Evolutionary conservation across 2,888 invertebrate species (phyloP).

Genomic region (Cephus runcator): DNA sequence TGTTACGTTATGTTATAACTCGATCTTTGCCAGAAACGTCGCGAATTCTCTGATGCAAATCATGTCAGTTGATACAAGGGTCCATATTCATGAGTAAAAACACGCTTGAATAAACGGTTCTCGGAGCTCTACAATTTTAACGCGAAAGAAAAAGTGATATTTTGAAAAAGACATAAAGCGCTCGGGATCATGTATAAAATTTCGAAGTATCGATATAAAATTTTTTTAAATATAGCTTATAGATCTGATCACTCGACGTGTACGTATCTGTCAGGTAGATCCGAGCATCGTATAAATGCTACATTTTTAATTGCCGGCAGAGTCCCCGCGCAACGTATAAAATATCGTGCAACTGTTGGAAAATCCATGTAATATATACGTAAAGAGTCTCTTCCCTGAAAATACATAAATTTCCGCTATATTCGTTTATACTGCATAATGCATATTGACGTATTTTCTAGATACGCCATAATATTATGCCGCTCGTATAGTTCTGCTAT

Average conservation of each 20-base stretch:
- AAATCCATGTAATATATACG: not conserved
- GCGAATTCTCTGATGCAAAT: not conserved
- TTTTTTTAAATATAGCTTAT: not conserved
- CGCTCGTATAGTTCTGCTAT: not conserved
- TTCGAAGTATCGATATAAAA: not conserved
- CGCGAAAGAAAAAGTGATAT: not conserved
- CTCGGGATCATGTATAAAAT: not conserved
- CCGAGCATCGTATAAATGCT: not conserved
- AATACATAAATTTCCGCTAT: not conserved
- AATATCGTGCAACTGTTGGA: not conserved
- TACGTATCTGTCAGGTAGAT: not conserved
- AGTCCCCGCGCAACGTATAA: not conserved
- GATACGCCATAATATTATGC: not conserved
- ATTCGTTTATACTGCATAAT: not conserved
- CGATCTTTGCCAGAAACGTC: not conserved
- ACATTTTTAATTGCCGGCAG: not conserved
- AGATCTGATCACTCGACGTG: not conserved
- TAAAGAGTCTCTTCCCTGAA: not conserved
- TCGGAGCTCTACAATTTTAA: not conserved
- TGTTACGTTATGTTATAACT: not conserved
- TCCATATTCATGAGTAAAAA: conserved; percentile 2
- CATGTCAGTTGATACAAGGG: conserved; percentile 1
- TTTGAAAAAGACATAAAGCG: not conserved
- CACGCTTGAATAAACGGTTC: not conserved
- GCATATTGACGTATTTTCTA: not conserved